These are phyloP conservation scores for Illadopsis cleaveri DNA, from an alignment of 2,113 vertebrate species.

Conservation along the genomic window DNA sequence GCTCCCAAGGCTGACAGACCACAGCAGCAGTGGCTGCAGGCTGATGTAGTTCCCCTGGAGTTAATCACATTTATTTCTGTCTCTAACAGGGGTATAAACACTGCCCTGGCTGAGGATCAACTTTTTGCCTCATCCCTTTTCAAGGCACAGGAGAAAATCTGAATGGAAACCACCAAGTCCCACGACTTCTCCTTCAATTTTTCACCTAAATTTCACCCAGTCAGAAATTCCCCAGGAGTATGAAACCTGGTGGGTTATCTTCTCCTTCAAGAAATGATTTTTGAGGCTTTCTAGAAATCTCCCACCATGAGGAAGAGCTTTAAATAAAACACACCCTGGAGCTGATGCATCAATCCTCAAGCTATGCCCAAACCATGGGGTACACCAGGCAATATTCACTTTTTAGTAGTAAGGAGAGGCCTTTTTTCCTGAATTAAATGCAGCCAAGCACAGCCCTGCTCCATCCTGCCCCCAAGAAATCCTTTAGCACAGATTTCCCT, in stretches of 20 bases:
- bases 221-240: not conserved
- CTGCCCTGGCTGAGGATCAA: not conserved
- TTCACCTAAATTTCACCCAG: not conserved
- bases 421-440: not conserved
- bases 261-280: not conserved
- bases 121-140: not conserved
- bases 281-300: not conserved
- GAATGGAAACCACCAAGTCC: not conserved
- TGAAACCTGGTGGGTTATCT: not conserved
- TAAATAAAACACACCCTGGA: not conserved
- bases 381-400: not conserved
- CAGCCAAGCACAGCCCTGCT: not conserved
- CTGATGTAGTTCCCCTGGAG: not conserved
- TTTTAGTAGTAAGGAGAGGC: not conserved
- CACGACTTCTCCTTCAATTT: not conserved
- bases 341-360: rapidly evolving
- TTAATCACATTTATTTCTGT: not conserved
- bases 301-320: not conserved
- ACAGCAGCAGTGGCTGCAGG: not conserved
- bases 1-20: not conserved
- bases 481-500: not conserved
- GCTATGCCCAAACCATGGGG: not conserved
- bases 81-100: not conserved
- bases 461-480: not conserved
- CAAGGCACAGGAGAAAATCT: not conserved